Base-by-base conservation (phyloP, 2,797 vertebrate species). In the Channallabes apus region DNA sequence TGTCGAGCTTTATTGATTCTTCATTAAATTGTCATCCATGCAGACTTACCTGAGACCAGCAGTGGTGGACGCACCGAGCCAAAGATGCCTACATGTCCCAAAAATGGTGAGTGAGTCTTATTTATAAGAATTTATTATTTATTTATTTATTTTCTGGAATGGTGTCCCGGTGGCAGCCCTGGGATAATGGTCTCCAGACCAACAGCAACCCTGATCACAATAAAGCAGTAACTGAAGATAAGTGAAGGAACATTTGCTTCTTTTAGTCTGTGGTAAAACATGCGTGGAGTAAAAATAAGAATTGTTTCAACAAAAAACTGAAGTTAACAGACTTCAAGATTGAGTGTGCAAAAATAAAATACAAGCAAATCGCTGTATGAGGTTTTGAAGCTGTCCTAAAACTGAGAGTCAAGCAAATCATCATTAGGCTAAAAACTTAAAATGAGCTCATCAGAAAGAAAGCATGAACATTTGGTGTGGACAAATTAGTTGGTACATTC, bases 31-130 rank as follows among this genome's bases (percentile, higher is more conserved):
- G 18, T 61, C 69, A 35, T 58, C 41, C 15, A 67, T 78, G 5
- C 76, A 71, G 58, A 87, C 77, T 75, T 24, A 85, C 41, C 59
- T 27, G 51, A 83, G 56, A 58, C 77, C 80, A 62, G 67, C 56
- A 84, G 62, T 82, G 79, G 51, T 76, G 80, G 82, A 82, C 32
- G 85, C 85, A 71, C 82, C 71, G 87, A 88, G 77, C 85, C 88
- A 87, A 90, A 90, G 72, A 91, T 89, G 88, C 86, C 86, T 46
- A 82, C 84, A 73, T 85, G 85, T 67, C 76, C 87, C 73, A 86
- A 79, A 82, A 86, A 88, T 51, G 90, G 90, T 91, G 84, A 88
- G 90, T 84, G 22, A 54, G 29, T 54, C 3, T 46, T 2, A 80
- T 18, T 8, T 82, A 38, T 29, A 2, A 58, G 9, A 24, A 2